Conservation (phyloP, 2,797 vertebrate genomes). For the Smutsia gigantea region DNA sequence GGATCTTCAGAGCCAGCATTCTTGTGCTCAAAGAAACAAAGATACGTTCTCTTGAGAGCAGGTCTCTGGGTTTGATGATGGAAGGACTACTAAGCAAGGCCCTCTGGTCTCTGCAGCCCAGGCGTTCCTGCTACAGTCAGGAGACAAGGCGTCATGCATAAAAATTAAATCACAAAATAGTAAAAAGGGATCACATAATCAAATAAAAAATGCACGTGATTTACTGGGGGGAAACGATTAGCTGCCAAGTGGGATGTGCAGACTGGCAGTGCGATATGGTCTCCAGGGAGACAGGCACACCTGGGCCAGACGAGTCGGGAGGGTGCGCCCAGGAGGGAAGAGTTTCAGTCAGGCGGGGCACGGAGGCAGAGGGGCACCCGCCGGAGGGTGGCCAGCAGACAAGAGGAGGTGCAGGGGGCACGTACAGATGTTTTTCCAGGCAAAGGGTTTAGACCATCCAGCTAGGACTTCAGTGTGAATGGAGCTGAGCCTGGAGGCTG, state of each 20-base stretch:
- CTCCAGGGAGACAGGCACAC: not conserved
- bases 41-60: not conserved
- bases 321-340: not conserved
- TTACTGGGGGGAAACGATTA: not conserved
- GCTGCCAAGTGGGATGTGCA: not conserved
- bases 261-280: not conserved
- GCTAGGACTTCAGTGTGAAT: not conserved
- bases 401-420: not conserved
- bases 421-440: not conserved
- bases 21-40: not conserved
- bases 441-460: not conserved
- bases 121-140: not conserved
- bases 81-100: not conserved
- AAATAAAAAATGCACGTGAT: not conserved
- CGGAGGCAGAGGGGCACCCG: not conserved
- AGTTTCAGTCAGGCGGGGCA: not conserved
- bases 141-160: not conserved
- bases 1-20: not conserved
- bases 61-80: not conserved
- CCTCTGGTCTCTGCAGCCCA: not conserved
- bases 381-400: not conserved
- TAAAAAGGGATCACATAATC: not conserved
- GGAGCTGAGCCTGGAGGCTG: not conserved
- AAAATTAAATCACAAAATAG: not conserved
- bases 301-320: not conserved